phyloP scores from a whole-genome alignment of 2,888 invertebrate genomes.

The Meta bourneti region DNA sequence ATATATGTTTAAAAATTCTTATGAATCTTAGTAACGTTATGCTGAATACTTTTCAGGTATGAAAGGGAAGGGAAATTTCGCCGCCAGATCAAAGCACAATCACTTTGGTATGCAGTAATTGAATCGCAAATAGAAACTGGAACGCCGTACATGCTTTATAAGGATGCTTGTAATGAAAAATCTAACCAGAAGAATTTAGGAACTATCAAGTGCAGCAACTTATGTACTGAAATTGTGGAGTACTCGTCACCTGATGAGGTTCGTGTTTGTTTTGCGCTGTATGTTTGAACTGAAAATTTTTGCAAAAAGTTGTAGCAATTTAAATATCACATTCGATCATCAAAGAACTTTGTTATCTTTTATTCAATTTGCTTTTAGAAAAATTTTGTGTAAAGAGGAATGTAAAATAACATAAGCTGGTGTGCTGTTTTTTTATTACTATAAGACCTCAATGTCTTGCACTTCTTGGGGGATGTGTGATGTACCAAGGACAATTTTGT shows the following conservation, averaged over 20 bases:
- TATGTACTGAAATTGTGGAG: conserved; percentile 98
- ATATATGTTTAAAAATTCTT: neutral
- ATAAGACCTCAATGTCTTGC: too few relatives aligned
- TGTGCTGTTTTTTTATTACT: too few relatives aligned
- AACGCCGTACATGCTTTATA: conserved; percentile 97
- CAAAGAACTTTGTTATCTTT: too few relatives aligned
- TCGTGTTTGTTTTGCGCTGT: neutral
- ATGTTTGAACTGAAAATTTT: too few relatives aligned
- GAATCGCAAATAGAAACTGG: conserved; percentile 98
- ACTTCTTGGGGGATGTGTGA: too few relatives aligned
- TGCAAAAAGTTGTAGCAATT: neutral
- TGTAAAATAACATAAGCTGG: too few relatives aligned
- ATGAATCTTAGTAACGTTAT: conserved; percentile 50
- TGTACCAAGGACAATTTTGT: too few relatives aligned
- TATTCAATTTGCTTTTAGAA: too few relatives aligned
- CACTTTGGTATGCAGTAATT: conserved; percentile 95
- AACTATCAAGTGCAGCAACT: conserved; percentile 97
- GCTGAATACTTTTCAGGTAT: conserved; percentile 83
- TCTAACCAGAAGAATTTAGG: conserved; percentile 99
- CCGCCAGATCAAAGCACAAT: conserved; percentile 88
- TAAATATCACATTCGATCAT: too few relatives aligned
- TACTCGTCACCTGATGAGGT: conserved; percentile 94
- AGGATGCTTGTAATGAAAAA: conserved; percentile 97
- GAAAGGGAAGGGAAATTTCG: conserved; percentile 88
- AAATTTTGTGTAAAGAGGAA: too few relatives aligned